A percentile compares a stretch with the other conserved stretches of the same genome.
These are phyloP conservation scores for Melitaea athalia DNA, from an alignment of 2,888 invertebrate genomes.

Conservation along the genomic window DNA sequence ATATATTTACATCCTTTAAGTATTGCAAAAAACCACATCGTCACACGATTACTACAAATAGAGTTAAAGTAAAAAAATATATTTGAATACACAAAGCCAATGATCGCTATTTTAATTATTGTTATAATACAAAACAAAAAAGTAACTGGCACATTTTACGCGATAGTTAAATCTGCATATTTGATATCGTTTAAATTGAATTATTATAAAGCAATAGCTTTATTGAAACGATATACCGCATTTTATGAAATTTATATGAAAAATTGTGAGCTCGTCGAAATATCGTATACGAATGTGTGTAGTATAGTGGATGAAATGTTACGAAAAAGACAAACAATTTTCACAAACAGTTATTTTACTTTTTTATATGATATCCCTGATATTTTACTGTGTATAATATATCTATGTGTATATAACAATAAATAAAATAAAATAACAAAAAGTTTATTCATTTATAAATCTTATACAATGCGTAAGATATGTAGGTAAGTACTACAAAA, in stretches of 20 bases:
- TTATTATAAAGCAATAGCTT: background rate
- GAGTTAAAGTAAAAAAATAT: no score
- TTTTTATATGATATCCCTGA: background rate
- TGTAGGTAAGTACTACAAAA: no score
- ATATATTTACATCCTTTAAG: background rate
- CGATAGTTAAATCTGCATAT: background rate
- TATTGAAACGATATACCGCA: background rate
- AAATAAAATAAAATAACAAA: background rate
- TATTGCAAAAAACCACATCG: background rate
- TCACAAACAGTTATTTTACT: background rate
- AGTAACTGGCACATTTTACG: background rate
- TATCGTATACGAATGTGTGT: background rate
- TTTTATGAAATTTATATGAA: background rate
- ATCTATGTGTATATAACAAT: background rate
- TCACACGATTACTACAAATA: no score
- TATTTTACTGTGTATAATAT: no score
- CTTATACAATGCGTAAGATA: no score
- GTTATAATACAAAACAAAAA: no score
- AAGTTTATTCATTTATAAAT: no score
- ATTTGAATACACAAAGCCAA: no score
- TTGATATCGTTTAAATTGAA: background rate
- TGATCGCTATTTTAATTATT: no score
- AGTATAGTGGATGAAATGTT: no score
- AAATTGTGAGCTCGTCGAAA: background rate
- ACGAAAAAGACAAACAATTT: no score